Base-by-base conservation (phyloP, 1,140 invertebrate genomes). In the Monomorium pharaonis region DNA sequence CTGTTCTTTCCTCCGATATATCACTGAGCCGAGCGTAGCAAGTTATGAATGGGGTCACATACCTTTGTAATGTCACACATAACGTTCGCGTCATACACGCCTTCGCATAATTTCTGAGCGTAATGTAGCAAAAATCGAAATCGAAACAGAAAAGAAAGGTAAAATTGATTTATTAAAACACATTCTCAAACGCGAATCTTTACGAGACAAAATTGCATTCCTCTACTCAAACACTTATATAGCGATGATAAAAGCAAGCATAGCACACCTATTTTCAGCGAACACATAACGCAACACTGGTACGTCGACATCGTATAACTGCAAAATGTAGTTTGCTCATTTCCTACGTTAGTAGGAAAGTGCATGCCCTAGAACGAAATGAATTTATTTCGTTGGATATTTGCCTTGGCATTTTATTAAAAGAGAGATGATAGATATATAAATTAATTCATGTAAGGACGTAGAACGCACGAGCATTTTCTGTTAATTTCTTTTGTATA, bases 191-290 rank as follows among this genome's bases (percentile, higher is more conserved):
- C 12, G 9, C 1, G 33, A 21, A 56, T 42, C 30, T 54, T 44
- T 54, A 63, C 51, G 24, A 69, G 16, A 14, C n/a, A 18, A 83
- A 83, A 83, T 83, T 74, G 42, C 78, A 83, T 74, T 83, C 37
- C 27, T 80, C 10, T 27, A 2, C 6, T 27, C 27, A 21, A 14
- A 24, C 9, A 56, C 10, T n/a, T 42, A 56, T 49, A 7, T 30
- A 30, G 16, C 37, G 4, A 24, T 47, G n/a, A 72, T 72, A 58
- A 60, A 74, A 56, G 16, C 51, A 3, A n/a, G n/a, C 18, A 0
- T 21, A 54, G 21, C 14, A 27, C 49, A 21, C 21, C 49, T 69
- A 51, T 33, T 47, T 56, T 21, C 10, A 30, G 21, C n/a, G 30
- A 70, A 37, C 7, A 16, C 33, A 16, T 21, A 42, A n/a, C n/a